These are phyloP conservation scores for Pterophyllum scalare DNA, from an alignment of 2,113 vertebrate species.

Conservation along the genomic window DNA sequence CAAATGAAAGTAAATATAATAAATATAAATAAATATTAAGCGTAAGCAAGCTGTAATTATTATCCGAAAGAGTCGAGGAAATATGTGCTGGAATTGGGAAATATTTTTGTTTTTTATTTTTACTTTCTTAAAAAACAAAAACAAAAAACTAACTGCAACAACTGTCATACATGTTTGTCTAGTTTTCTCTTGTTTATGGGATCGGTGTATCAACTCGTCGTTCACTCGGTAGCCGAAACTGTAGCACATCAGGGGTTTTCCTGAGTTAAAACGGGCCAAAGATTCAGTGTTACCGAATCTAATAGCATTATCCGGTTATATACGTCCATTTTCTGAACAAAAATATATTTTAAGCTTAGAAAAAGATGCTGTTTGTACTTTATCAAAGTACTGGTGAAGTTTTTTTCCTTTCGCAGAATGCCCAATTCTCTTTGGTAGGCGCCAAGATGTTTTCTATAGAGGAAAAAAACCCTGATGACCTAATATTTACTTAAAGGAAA, in stretches of 20 bases:
- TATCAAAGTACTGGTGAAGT: neutral
- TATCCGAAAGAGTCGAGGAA: neutral
- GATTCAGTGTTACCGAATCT: neutral
- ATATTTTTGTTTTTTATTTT: neutral
- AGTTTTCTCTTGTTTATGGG: neutral
- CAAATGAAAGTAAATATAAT: too few species aligned
- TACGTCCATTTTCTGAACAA: neutral
- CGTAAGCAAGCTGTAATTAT: neutral
- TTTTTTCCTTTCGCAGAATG: neutral
- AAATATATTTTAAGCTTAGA: neutral
- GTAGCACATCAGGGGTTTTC: neutral
- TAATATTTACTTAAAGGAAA: constrained; percentile 4
- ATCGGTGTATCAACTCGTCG: neutral
- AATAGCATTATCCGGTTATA: neutral
- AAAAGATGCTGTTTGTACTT: neutral
- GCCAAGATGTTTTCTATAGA: neutral
- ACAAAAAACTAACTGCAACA: neutral
- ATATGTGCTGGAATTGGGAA: neutral
- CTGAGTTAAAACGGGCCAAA: neutral
- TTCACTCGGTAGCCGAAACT: neutral
- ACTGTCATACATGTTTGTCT: neutral
- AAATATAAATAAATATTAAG: too few species aligned
- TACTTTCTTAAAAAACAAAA: neutral
- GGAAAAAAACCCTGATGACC: neutral
- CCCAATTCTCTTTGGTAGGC: neutral